A percentile compares a stretch with the other conserved stretches of the same genome.
These are phyloP conservation scores for Nothoprocta perdicaria DNA, from an alignment of 2,113 vertebrate genomes.

Conservation along the genomic window DNA sequence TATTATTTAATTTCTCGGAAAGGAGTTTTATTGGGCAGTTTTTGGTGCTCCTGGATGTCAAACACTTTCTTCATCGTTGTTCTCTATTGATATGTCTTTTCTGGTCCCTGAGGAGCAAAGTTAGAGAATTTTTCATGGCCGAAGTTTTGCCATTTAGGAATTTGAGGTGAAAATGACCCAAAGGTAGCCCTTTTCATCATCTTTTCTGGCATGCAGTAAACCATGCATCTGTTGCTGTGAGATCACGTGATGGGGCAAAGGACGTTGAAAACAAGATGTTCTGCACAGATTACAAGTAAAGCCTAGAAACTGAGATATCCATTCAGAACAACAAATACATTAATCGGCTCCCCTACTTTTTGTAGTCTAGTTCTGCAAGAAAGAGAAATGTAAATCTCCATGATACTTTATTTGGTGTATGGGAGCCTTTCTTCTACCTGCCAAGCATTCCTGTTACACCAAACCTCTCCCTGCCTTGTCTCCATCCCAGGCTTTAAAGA, in stretches of 20 bases:
- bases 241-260: neutral
- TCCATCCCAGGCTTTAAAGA: neutral
- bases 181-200: neutral
- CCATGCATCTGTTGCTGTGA: neutral
- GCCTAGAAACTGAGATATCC: neutral
- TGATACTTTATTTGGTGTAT: neutral
- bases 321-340: neutral
- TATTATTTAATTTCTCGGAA: conserved; percentile 8
- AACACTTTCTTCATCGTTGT: neutral
- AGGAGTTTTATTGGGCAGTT: conserved; percentile 24
- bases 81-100: neutral
- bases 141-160: neutral
- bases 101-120: neutral
- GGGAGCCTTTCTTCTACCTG: neutral
- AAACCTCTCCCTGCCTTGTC: neutral
- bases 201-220: neutral
- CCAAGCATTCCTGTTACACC: neutral
- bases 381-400: neutral
- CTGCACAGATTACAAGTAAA: neutral
- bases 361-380: neutral
- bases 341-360: neutral
- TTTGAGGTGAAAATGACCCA: neutral
- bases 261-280: neutral
- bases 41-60: neutral
- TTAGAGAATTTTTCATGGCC: neutral